These are phyloP conservation scores for Chauna torquata DNA, from an alignment of 2,113 vertebrate genomes.

Conservation along the genomic window DNA sequence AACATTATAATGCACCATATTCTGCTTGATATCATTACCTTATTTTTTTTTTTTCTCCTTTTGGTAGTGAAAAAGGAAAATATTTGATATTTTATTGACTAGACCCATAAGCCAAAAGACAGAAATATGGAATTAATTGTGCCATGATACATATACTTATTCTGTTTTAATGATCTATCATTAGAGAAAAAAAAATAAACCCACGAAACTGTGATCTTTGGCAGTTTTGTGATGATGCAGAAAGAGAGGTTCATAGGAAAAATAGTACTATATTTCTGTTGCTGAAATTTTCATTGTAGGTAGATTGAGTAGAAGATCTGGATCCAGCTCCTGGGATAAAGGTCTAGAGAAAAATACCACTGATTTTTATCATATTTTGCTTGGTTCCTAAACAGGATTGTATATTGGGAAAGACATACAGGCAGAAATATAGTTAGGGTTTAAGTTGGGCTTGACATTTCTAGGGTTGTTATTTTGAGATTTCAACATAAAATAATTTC, in stretches of 20 bases:
- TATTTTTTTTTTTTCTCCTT: neutral
- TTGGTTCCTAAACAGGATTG: neutral
- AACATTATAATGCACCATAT: neutral
- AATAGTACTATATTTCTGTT: neutral
- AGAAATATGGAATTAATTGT: neutral
- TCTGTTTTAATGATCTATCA: neutral
- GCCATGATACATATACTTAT: neutral
- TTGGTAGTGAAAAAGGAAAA: neutral
- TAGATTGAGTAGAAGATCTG: neutral
- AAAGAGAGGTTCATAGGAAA: neutral
- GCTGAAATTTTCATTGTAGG: neutral
- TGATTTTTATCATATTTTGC: neutral
- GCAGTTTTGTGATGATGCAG: neutral
- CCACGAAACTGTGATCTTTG: rapidly evolving
- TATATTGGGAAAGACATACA: neutral
- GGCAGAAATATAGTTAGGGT: neutral
- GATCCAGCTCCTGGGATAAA: neutral
- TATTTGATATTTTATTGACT: neutral
- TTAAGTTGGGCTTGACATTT: neutral
- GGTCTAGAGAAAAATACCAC: neutral
- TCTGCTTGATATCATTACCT: neutral
- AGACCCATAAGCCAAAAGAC: neutral
- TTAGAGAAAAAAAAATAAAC: neutral
- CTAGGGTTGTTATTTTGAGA: neutral
- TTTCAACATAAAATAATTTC: neutral